phyloP scores from a whole-genome alignment of 2,113 vertebrate genomes.

The Echinops telfairi region DNA sequence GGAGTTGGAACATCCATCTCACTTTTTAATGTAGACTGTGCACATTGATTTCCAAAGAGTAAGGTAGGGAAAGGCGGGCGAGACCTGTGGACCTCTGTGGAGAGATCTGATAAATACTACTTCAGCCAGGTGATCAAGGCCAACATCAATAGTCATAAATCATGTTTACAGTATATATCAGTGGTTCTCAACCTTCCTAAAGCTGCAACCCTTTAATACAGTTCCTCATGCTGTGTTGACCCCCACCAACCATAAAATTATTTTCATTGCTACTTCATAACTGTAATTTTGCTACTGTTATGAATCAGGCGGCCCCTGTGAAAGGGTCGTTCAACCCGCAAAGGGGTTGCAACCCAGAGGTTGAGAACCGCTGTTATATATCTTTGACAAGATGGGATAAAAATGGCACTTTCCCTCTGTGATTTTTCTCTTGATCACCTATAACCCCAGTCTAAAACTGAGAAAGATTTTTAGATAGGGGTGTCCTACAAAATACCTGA shows the following conservation, averaged over 20 bases:
- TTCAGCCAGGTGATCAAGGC: background rate
- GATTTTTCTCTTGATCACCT: background rate
- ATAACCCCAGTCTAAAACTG: background rate
- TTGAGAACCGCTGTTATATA: too few species aligned
- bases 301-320: too few species aligned
- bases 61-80: background rate
- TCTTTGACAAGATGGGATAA: background rate
- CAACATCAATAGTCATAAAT: background rate
- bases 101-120: background rate
- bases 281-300: too few species aligned
- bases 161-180: background rate
- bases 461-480: background rate
- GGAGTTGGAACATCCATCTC: too few species aligned
- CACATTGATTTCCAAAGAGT: background rate
- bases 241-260: too few species aligned
- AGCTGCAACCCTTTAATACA: too few species aligned
- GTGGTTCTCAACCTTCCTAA: too few species aligned
- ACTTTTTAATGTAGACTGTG: background rate
- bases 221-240: too few species aligned
- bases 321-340: too few species aligned
- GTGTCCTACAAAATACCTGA: background rate
- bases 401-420: background rate
- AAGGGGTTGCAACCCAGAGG: too few species aligned
- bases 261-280: too few species aligned
- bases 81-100: background rate